These are phyloP conservation scores for Emys orbicularis DNA, from an alignment of 2,797 vertebrate genomes.

Conservation along the genomic window DNA sequence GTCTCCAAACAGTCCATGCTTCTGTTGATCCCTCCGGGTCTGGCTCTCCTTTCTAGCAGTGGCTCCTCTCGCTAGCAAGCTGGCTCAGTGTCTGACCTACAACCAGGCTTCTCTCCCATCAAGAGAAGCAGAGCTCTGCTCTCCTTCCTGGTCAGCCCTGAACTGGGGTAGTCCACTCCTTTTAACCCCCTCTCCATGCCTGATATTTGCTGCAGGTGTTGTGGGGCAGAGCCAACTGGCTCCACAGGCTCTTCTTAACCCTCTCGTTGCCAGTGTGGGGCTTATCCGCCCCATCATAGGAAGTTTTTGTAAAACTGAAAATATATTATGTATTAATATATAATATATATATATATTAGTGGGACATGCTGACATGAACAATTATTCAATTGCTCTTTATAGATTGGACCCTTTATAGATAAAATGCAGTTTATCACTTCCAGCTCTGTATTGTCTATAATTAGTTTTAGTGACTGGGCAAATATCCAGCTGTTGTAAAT, in stretches of 20 bases:
- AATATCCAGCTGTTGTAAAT: neutral
- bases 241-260: neutral
- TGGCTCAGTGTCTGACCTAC: neutral
- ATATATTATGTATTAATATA: neutral
- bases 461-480: neutral
- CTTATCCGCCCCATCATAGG: neutral
- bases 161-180: neutral
- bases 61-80: neutral
- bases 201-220: neutral
- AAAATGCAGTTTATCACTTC: neutral
- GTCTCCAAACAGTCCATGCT: neutral
- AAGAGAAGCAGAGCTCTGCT: neutral
- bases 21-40: neutral
- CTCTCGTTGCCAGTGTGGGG: neutral
- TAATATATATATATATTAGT: neutral
- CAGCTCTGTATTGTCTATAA: neutral
- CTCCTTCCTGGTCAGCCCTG: neutral
- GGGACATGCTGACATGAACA: neutral
- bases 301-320: neutral
- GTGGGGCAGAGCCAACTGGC: neutral
- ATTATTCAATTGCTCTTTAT: neutral
- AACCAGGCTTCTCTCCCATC: neutral
- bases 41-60: neutral
- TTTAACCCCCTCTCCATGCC: neutral
- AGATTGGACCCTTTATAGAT: neutral